phyloP scores from a whole-genome alignment of 2,888 invertebrate species.

The Tortricodes alternella region DNA sequence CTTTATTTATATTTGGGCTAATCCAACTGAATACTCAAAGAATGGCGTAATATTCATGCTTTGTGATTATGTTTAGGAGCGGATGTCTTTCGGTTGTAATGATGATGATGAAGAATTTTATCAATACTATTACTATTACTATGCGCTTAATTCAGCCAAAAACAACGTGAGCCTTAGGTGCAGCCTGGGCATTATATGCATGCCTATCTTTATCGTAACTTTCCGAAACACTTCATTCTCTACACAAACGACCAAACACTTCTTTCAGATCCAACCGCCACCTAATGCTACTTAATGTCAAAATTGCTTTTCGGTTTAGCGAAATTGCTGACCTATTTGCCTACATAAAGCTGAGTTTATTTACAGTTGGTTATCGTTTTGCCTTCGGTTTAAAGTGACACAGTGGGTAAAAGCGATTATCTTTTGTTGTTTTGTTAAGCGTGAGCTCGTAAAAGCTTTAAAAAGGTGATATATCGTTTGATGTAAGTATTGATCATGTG shows the following conservation, averaged over 20 bases:
- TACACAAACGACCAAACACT: slow-evolving; percentile 12
- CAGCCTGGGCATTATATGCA: too few relatives aligned
- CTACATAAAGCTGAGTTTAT: slow-evolving; percentile 34
- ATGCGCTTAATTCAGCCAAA: too few relatives aligned
- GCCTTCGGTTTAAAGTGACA: slow-evolving; percentile 21
- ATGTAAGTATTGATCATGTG: background rate
- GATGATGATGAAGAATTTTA: too few relatives aligned
- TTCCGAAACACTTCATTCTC: slow-evolving; percentile 13
- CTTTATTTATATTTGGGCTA: too few relatives aligned
- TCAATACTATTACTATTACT: too few relatives aligned
- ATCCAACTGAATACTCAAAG: too few relatives aligned
- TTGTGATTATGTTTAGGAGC: too few relatives aligned
- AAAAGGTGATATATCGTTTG: background rate
- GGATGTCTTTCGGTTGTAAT: too few relatives aligned
- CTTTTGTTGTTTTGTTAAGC: slow-evolving; percentile 11
- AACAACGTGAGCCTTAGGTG: too few relatives aligned
- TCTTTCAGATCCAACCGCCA: slow-evolving; percentile 12
- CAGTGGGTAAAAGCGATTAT: slow-evolving; percentile 16
- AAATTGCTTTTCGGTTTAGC: slow-evolving; percentile 35
- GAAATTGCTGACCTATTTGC: slow-evolving; percentile 45
- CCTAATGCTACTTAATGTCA: slow-evolving; percentile 32
- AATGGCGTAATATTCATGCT: too few relatives aligned
- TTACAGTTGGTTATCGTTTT: slow-evolving; percentile 20
- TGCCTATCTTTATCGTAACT: background rate
- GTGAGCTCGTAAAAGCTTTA: slow-evolving; percentile 9